Evolutionary conservation across 2,888 invertebrate genomes (phyloP).

Genomic region (Scotopteryx bipunctaria): DNA sequence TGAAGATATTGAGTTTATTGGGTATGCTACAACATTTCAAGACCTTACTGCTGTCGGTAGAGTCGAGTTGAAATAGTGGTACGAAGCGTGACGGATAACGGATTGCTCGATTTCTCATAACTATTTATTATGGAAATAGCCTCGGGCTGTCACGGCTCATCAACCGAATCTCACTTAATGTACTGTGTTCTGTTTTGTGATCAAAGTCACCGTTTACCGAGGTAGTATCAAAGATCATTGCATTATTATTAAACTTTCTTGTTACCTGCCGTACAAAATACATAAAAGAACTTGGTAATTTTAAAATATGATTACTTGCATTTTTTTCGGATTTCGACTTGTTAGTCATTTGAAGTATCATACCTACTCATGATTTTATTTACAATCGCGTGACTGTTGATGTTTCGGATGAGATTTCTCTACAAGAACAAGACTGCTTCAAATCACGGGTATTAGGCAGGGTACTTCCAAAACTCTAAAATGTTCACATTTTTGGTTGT

Average conservation of each 20-base stretch:
- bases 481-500: constrained; percentile 56
- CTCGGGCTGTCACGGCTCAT: constrained; percentile 56
- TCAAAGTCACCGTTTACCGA: constrained; percentile 26
- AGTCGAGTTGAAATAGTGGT: constrained; percentile 19
- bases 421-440: constrained; percentile 68
- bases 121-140: constrained; percentile 65
- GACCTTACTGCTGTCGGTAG: background rate
- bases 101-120: constrained; percentile 48
- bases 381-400: constrained; percentile 66
- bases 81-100: constrained; percentile 62
- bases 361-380: constrained; percentile 5
- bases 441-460: constrained; percentile 69
- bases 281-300: too few relatives aligned
- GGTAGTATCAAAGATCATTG: background rate
- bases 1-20: background rate
- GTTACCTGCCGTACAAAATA: too few relatives aligned
- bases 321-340: background rate
- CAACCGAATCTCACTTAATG: constrained; percentile 47
- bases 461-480: constrained; percentile 59
- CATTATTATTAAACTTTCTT: background rate
- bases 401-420: constrained; percentile 68
- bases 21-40: background rate
- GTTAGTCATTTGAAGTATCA: background rate
- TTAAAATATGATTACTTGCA: background rate
- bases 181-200: constrained; percentile 44